These are phyloP conservation scores for Lucifuga dentata DNA, from an alignment of 2,113 vertebrate genomes.

Conservation along the genomic window DNA sequence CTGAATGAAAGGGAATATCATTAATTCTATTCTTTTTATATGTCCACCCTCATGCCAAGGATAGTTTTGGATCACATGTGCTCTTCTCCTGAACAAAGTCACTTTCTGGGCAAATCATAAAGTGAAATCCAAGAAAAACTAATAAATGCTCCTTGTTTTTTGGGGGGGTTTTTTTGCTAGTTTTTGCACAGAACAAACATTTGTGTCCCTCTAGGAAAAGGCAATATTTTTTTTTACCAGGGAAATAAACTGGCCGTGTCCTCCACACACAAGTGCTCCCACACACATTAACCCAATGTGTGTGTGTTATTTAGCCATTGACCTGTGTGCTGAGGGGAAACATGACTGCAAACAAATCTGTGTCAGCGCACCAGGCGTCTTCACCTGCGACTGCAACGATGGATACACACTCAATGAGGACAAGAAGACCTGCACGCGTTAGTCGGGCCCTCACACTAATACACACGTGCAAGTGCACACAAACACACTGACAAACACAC, in stretches of 20 bases:
- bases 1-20: too few species aligned
- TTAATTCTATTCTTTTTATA: too few species aligned
- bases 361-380: conserved; percentile 81
- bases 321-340: conserved; percentile 84
- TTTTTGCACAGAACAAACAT: too few species aligned
- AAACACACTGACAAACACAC: conserved; percentile 13
- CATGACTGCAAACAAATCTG: conserved; percentile 90
- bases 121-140: too few species aligned
- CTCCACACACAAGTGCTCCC: conserved; percentile 6
- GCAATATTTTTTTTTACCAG: neutral
- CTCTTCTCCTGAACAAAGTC: too few species aligned
- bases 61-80: too few species aligned
- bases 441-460: conserved; percentile 50
- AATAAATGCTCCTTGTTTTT: too few species aligned
- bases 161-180: too few species aligned
- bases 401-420: conserved; percentile 87
- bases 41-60: too few species aligned
- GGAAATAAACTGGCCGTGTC: neutral
- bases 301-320: conserved; percentile 79
- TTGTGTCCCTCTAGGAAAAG: neutral
- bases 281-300: conserved; percentile 7
- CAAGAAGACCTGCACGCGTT: conserved; percentile 86
- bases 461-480: conserved; percentile 5
- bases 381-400: conserved; percentile 82
- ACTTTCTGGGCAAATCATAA: too few species aligned